Evolutionary conservation across 2,888 invertebrate genomes (phyloP).

Genomic region (Dryomyza anilis): DNA sequence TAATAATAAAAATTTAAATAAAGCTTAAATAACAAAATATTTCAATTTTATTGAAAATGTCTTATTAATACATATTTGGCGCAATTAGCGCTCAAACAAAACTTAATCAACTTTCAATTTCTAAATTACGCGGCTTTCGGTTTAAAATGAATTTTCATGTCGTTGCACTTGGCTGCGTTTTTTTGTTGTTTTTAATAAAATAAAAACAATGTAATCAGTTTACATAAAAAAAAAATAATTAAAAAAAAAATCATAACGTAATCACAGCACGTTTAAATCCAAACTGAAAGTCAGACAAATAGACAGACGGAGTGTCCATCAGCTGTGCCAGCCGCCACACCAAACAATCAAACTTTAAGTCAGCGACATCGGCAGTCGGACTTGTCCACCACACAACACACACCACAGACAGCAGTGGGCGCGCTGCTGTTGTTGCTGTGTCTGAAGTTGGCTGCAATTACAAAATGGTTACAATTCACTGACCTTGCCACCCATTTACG

Average conservation of each 20-base stretch:
- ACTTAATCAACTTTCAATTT: constrained; percentile 15
- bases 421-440: not conserved
- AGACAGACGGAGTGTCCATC: not conserved
- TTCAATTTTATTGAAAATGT: not conserved
- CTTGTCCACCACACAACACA: too few relatives aligned
- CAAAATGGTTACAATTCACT: constrained; percentile 2
- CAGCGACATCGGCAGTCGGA: too few relatives aligned
- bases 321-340: too few relatives aligned
- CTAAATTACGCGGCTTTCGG: not conserved
- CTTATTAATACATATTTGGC: too few relatives aligned
- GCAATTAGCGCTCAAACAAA: too few relatives aligned
- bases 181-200: not conserved
- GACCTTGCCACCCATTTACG: constrained; percentile 22
- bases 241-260: not conserved
- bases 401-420: too few relatives aligned
- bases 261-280: constrained; percentile 4
- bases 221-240: not conserved
- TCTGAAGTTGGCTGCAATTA: too few relatives aligned
- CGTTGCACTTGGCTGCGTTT: constrained; percentile 18
- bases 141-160: constrained; percentile 15
- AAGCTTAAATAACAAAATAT: not conserved
- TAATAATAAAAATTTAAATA: not conserved
- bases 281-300: not conserved
- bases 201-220: not conserved
- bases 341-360: too few relatives aligned